Evolutionary conservation across 2,888 invertebrate genomes (phyloP).

Genomic region (Chymomyza amoena): DNA sequence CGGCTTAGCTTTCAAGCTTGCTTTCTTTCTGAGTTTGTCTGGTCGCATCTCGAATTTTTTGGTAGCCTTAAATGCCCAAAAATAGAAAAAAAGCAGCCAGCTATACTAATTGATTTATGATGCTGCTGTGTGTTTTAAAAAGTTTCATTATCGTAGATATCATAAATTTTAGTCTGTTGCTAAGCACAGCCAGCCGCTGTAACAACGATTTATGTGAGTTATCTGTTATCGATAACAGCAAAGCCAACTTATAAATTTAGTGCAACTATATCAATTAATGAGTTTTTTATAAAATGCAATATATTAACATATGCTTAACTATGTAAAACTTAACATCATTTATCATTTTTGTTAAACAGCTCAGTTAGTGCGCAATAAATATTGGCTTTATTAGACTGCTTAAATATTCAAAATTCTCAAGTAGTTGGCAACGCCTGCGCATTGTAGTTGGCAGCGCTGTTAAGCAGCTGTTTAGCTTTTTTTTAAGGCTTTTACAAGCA

Average conservation of each 20-base stretch:
- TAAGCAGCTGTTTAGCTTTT: conserved; percentile 4
- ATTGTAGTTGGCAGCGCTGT: conserved; percentile 27
- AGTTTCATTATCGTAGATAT: neutral
- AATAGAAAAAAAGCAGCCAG: too few relatives aligned
- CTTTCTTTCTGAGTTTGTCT: conserved; percentile 30
- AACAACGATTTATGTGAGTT: neutral
- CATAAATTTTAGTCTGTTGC: neutral
- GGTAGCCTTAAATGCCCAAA: neutral
- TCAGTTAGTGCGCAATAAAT: neutral
- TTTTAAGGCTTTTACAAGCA: conserved; percentile 9
- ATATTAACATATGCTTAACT: too few relatives aligned
- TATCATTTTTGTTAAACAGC: neutral
- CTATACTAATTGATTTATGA: neutral
- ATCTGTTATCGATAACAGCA: neutral
- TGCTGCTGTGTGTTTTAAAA: neutral
- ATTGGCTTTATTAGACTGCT: neutral
- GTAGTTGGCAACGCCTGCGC: conserved; percentile 16
- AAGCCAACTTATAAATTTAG: neutral
- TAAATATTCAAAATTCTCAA: neutral
- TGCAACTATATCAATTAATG: neutral
- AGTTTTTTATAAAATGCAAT: too few relatives aligned
- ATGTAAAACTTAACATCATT: neutral
- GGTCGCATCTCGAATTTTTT: neutral
- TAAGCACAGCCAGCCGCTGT: neutral
- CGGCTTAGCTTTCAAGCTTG: conserved; percentile 24